phyloP scores from a whole-genome alignment of 1,140 invertebrate species.

The Calosoma granatense region DNA sequence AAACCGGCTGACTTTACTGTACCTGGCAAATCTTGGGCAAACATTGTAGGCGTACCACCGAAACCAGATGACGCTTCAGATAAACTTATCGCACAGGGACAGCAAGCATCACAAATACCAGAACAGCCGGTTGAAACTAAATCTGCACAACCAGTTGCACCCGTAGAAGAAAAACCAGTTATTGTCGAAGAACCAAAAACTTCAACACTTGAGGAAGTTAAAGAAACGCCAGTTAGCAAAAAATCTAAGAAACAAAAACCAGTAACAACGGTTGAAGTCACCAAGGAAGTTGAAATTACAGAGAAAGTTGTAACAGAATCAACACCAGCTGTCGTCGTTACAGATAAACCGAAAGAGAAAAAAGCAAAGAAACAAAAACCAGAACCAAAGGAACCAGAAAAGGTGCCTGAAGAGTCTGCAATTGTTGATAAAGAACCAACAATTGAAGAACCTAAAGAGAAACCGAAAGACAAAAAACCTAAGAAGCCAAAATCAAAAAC shows the following conservation, averaged over 20 bases:
- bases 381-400: constrained; percentile 12
- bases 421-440: constrained; percentile 4
- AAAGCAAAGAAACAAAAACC: constrained; percentile 11
- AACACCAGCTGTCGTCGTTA: neutral
- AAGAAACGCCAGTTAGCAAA: neutral
- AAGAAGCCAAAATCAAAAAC: neutral
- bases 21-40: neutral
- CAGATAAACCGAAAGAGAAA: constrained; percentile 10
- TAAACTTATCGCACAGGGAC: neutral
- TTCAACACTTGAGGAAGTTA: neutral
- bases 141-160: neutral
- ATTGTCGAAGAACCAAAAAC: neutral
- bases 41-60: neutral
- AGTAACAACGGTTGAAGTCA: neutral
- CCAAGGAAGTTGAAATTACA: too few relatives aligned
- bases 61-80: neutral
- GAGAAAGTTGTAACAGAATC: neutral
- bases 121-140: neutral
- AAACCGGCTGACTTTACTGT: neutral
- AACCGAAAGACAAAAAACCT: neutral
- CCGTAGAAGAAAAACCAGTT: neutral
- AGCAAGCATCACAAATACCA: neutral
- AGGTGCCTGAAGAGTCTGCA: constrained; percentile 9
- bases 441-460: constrained; percentile 18
- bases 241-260: neutral